These are phyloP conservation scores for Pipistrellus kuhlii DNA, from an alignment of 2,797 vertebrate genomes.

Conservation along the genomic window DNA sequence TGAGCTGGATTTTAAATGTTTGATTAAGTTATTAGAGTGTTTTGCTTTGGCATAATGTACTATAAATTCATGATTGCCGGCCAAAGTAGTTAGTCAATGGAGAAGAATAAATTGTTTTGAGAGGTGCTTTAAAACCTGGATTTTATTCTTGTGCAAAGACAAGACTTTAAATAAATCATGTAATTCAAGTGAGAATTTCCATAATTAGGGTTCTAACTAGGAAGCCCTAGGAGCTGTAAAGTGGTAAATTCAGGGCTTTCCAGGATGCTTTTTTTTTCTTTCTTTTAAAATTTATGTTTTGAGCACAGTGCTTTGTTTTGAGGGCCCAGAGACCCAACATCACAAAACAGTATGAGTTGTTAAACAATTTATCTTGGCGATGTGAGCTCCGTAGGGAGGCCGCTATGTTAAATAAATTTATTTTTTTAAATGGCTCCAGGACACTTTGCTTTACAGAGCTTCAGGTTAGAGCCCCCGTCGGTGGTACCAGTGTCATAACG, in stretches of 20 bases:
- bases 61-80: slow-evolving; percentile 74
- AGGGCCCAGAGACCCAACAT: not conserved
- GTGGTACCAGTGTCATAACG: not conserved
- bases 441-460: not conserved
- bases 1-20: slow-evolving; percentile 82
- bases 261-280: not conserved
- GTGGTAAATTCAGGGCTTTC: slow-evolving; percentile 53
- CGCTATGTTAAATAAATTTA: not conserved
- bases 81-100: slow-evolving; percentile 73
- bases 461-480: not conserved
- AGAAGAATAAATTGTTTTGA: slow-evolving; percentile 82
- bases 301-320: not conserved
- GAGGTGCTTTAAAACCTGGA: slow-evolving; percentile 82
- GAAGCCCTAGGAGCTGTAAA: slow-evolving; percentile 76
- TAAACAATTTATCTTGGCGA: not conserved
- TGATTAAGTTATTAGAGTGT: slow-evolving; percentile 81
- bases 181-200: slow-evolving; percentile 82
- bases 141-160: slow-evolving; percentile 82
- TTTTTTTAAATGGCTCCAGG: not conserved
- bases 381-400: not conserved
- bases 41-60: slow-evolving; percentile 79
- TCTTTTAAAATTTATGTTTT: not conserved
- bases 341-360: not conserved
- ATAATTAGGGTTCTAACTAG: slow-evolving; percentile 80
- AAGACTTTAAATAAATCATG: slow-evolving; percentile 85